A percentile compares a stretch with the other conserved stretches of the same genome.
phyloP scores from a whole-genome alignment of 2,113 vertebrate species.

The Dasyornis broadbenti region DNA sequence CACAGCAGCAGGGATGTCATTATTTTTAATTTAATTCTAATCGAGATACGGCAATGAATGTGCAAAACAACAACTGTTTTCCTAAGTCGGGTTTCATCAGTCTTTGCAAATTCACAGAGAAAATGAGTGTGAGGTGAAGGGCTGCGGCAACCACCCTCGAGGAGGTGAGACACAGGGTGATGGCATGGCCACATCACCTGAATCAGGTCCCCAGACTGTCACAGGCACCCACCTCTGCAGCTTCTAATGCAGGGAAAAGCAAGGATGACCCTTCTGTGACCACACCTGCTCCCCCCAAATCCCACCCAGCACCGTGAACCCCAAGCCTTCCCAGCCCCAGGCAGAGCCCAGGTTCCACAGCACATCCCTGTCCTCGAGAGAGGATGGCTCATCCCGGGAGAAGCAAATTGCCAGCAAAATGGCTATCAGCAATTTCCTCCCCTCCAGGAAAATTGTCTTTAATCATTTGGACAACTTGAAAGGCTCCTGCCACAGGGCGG shows the following conservation, averaged over 20 bases:
- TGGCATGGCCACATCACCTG: background rate
- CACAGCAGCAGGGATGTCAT: conserved; percentile 19
- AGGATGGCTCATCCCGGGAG: background rate
- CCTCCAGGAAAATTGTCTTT: conserved; percentile 27
- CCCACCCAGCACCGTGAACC: fast-evolving
- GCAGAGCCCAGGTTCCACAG: background rate
- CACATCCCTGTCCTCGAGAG: background rate
- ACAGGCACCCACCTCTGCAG: background rate
- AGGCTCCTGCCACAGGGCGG: conserved; percentile 24
- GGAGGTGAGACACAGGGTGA: background rate
- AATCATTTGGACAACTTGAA: conserved; percentile 41
- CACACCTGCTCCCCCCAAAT: background rate
- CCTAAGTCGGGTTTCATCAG: background rate
- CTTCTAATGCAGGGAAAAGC: background rate
- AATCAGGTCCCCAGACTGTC: background rate
- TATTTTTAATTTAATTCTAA: conserved; percentile 30
- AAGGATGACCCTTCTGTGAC: background rate
- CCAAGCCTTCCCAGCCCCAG: fast-evolving
- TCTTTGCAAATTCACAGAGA: background rate
- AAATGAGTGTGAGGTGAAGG: background rate
- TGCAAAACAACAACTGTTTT: conserved; percentile 23
- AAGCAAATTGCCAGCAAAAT: background rate
- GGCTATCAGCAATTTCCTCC: conserved; percentile 11
- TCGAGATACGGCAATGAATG: background rate
- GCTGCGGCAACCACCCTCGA: fast-evolving